A percentile compares a stretch with the other conserved stretches of the same genome.
Conservation (phyloP, 1,140 invertebrate genomes). For the Drosophila tani region DNA sequence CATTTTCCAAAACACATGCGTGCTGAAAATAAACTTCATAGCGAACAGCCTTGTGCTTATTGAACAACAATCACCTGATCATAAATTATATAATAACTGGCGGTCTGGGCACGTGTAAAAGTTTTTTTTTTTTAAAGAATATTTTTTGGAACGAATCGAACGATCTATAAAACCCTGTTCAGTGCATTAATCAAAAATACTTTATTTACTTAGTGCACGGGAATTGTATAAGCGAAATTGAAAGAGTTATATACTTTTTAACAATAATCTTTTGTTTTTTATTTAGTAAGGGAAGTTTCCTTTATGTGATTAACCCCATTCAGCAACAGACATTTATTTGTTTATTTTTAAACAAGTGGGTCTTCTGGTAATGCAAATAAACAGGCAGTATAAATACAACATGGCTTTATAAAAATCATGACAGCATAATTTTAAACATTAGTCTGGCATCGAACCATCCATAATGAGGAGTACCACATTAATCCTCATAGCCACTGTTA, state of each 20-base stretch:
- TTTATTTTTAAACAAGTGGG: neutral
- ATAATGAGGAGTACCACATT: slow-evolving; percentile 26
- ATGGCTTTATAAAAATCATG: slow-evolving; percentile 26
- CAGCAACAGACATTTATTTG: neutral
- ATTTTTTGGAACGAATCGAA: too few species aligned
- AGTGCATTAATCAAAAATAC: too few species aligned
- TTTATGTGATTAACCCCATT: slow-evolving; percentile 5
- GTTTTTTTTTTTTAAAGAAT: too few species aligned
- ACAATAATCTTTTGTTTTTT: neutral
- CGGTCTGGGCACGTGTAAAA: too few species aligned
- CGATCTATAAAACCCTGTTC: too few species aligned
- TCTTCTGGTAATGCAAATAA: neutral
- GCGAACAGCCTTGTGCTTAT: neutral
- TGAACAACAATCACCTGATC: neutral
- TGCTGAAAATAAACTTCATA: neutral
- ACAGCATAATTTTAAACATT: neutral
- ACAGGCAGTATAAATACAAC: neutral
- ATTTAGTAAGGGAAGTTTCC: neutral
- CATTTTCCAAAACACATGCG: neutral
- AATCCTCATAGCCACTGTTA: neutral
- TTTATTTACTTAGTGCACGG: neutral
- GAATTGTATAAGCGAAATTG: neutral
- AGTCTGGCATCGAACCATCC: neutral
- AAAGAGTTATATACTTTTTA: neutral
- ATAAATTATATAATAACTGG: neutral